A percentile compares a stretch with the other conserved stretches of the same genome.
These are phyloP conservation scores for Labeo calbasu DNA, from an alignment of 2,797 vertebrate species.

Conservation along the genomic window DNA sequence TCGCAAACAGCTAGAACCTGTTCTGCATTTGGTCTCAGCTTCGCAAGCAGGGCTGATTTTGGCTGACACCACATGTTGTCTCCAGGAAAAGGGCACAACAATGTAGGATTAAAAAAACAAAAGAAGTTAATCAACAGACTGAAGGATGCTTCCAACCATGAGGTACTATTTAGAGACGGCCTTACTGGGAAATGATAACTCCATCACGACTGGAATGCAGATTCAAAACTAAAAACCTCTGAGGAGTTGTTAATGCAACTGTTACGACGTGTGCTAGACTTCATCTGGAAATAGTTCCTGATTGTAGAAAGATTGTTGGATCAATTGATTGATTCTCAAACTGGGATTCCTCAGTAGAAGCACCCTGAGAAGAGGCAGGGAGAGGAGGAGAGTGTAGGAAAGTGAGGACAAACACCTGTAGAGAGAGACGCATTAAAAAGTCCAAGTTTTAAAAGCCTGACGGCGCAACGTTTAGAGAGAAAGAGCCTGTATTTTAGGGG, in stretches of 20 bases:
- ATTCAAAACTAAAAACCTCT: conserved; percentile 17
- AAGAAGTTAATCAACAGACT: conserved; percentile 52
- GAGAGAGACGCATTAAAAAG: conserved; percentile 30
- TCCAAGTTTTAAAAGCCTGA: conserved; percentile 25
- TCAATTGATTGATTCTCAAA: conserved; percentile 66
- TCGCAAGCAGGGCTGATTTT: conserved; percentile 63
- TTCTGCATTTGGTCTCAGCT: conserved; percentile 54
- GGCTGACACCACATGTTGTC: conserved; percentile 60
- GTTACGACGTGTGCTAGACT: neutral
- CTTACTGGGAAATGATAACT: neutral
- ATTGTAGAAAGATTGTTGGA: conserved; percentile 64
- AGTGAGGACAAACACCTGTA: conserved; percentile 12
- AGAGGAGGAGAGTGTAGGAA: conserved; percentile 40
- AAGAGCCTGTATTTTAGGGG: conserved; percentile 40
- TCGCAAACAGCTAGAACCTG: conserved; percentile 47
- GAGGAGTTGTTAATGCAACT: conserved; percentile 29
- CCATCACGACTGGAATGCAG: conserved; percentile 64
- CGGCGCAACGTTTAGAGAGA: conserved; percentile 24
- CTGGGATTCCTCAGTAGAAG: conserved; percentile 58
- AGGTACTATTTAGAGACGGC: conserved; percentile 62
- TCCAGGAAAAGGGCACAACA: conserved; percentile 49
- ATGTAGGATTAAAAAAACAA: conserved; percentile 41
- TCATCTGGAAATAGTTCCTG: conserved; percentile 39
- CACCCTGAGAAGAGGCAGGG: conserved; percentile 52
- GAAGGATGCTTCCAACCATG: conserved; percentile 56